These are phyloP conservation scores for Meiosimyza platycephala DNA, from an alignment of 2,888 invertebrate species.

Conservation along the genomic window DNA sequence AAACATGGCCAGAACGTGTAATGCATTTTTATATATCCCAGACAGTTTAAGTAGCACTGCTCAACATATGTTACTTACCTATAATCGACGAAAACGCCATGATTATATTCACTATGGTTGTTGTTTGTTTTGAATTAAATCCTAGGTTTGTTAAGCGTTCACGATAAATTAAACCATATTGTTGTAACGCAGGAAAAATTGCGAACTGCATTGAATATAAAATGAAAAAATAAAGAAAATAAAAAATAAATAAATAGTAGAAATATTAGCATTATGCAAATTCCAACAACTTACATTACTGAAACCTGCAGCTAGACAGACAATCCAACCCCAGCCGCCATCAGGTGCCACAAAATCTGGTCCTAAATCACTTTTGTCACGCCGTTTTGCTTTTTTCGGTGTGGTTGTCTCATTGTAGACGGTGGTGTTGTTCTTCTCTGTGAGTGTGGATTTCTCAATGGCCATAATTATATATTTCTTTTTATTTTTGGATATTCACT, in stretches of 20 bases:
- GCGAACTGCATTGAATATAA: constrained; percentile 69
- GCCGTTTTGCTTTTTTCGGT: constrained; percentile 66
- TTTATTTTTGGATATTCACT: too few relatives aligned
- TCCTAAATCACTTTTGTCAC: constrained; percentile 65
- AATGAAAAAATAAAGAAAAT: background rate
- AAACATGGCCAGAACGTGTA: too few relatives aligned
- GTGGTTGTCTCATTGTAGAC: constrained; percentile 62
- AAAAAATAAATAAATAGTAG: background rate
- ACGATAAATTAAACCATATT: constrained; percentile 78
- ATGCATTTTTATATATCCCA: background rate
- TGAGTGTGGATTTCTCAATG: constrained; percentile 53
- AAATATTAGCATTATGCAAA: background rate
- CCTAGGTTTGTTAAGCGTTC: constrained; percentile 72
- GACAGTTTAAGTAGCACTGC: background rate
- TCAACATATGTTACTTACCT: constrained; percentile 67
- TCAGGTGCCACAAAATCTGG: constrained; percentile 77
- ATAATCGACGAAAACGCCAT: constrained; percentile 76
- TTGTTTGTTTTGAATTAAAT: constrained; percentile 75
- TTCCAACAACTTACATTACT: constrained; percentile 73
- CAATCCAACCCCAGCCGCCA: constrained; percentile 81
- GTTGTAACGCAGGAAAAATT: constrained; percentile 76
- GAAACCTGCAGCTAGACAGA: constrained; percentile 78
- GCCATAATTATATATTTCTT: constrained; percentile 31
- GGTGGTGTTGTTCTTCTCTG: constrained; percentile 53
- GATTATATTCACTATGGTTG: constrained; percentile 78